phyloP scores from a whole-genome alignment of 2,888 invertebrate genomes.

The Hipparchia sbordonii region DNA sequence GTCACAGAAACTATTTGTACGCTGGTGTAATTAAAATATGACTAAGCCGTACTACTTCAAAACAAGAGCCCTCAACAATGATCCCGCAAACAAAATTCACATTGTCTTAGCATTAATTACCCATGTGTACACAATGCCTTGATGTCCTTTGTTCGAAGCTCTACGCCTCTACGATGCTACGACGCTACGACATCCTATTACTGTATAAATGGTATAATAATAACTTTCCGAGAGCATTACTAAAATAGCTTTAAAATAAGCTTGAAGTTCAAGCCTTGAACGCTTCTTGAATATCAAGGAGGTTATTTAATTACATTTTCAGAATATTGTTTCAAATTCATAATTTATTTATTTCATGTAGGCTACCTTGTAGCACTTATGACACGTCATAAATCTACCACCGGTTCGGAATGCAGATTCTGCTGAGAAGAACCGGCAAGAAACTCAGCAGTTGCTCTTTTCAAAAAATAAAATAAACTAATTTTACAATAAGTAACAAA shows the following conservation, averaged over 20 bases:
- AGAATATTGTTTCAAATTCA: no score
- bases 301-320: no score
- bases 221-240: not conserved
- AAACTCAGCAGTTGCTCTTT: no score
- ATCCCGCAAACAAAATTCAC: slow-evolving; percentile 12
- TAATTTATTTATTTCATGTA: no score
- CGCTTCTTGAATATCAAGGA: no score
- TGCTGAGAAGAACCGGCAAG: no score
- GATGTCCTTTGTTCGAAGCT: slow-evolving; percentile 17
- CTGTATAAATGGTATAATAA: slow-evolving; percentile 7
- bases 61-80: slow-evolving; percentile 13
- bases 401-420: no score
- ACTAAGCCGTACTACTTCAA: slow-evolving; percentile 1
- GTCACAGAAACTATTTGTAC: not conserved
- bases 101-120: slow-evolving; percentile 28
- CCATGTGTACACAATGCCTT: slow-evolving; percentile 28
- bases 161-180: slow-evolving; percentile 14
- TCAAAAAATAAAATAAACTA: no score
- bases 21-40: slow-evolving; percentile 5
- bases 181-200: slow-evolving; percentile 7
- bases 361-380: no score
- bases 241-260: not conserved
- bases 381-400: no score
- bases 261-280: not conserved
- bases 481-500: no score